Conservation (phyloP, 1,140 invertebrate species). For the Lordiphosa mommai region DNA sequence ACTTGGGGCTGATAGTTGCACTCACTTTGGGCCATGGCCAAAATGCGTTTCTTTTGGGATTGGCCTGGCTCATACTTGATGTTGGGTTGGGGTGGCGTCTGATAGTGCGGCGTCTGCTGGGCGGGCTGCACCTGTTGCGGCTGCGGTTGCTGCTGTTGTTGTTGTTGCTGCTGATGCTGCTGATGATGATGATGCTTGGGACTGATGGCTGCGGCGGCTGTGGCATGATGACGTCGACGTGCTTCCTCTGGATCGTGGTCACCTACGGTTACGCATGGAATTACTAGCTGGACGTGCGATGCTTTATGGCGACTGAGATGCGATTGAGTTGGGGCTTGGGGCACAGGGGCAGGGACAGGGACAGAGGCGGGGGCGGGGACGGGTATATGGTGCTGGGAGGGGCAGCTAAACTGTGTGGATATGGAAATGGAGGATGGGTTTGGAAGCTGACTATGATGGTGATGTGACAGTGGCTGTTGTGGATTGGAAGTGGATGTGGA, state of each 20-base stretch:
- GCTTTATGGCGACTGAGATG: constrained; percentile 70
- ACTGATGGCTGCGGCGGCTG: constrained; percentile 75
- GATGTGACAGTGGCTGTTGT: constrained; percentile 77
- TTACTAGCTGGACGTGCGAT: constrained; percentile 85
- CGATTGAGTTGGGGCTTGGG: constrained; percentile 27
- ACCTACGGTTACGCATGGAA: constrained; percentile 90
- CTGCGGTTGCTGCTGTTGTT: constrained; percentile 79
- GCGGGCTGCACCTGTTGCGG: constrained; percentile 68
- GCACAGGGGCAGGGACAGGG: constrained; percentile 13
- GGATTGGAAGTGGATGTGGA: constrained; percentile 70
- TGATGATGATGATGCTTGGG: constrained; percentile 75
- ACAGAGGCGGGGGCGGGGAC: constrained; percentile 7
- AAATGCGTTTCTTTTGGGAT: constrained; percentile 92
- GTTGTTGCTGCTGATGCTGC: constrained; percentile 74
- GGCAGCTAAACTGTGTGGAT: constrained; percentile 8
- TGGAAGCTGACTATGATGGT: constrained; percentile 40
- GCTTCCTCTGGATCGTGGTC: constrained; percentile 88
- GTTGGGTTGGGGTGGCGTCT: constrained; percentile 41
- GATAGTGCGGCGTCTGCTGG: constrained; percentile 34
- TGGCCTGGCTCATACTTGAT: constrained; percentile 82
- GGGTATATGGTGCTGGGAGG: constrained; percentile 1
- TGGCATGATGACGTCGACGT: constrained; percentile 80
- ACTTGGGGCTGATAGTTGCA: constrained; percentile 81
- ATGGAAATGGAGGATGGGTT: constrained; percentile 12
- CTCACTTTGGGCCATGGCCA: constrained; percentile 91